Conservation (phyloP, 2,797 vertebrate genomes). For the Anolis apletophallus region DNA sequence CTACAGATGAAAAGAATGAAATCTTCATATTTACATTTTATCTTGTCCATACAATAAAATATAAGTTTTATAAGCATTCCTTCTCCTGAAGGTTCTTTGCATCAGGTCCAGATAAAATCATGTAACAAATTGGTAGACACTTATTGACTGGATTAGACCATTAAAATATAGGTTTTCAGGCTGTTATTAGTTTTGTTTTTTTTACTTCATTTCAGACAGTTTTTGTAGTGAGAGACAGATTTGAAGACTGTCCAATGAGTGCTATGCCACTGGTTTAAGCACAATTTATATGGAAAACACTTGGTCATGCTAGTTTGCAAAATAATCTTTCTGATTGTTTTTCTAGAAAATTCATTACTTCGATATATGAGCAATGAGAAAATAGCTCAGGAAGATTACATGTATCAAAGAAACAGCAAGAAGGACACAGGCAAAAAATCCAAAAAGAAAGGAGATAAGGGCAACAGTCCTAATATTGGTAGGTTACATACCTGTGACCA, state of each 20-base stretch:
- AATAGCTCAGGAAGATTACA: conserved; percentile 89
- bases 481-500: too few relatives aligned
- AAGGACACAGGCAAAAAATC: conserved; percentile 94
- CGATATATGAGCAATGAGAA: conserved; percentile 94
- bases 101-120: not conserved
- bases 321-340: conserved; percentile 67
- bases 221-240: not conserved
- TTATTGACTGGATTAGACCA: not conserved
- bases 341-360: conserved; percentile 87
- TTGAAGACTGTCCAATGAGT: not conserved
- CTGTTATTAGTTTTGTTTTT: not conserved
- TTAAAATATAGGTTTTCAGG: not conserved
- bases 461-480: too few relatives aligned
- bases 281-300: not conserved
- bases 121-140: not conserved
- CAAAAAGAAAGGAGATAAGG: too few relatives aligned
- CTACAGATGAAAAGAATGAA: too few relatives aligned
- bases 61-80: too few relatives aligned
- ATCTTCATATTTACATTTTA: too few relatives aligned
- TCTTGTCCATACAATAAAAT: too few relatives aligned
- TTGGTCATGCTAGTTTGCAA: conserved; percentile 25
- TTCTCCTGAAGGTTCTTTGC: too few relatives aligned
- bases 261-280: not conserved
- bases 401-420: conserved; percentile 93
- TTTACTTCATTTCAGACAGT: not conserved